Evolutionary conservation across 2,888 invertebrate species (phyloP), one percentile per base, ranked within the genome.

Genomic region (Gonocerus acuteangulatus): DNA sequence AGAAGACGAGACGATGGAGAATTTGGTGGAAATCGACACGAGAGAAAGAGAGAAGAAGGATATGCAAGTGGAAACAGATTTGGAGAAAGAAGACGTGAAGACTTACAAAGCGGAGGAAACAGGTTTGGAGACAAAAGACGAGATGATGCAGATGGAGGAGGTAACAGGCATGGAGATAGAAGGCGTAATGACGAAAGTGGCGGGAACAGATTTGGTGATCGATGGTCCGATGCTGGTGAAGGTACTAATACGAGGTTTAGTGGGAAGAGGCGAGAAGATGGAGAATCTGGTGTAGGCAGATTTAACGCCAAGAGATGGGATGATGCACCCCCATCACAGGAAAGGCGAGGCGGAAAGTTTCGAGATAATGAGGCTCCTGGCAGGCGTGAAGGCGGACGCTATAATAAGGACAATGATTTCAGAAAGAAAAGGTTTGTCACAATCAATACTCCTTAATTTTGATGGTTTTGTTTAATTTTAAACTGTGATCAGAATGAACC

Each of bases 181-280:
- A 32, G 49, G 49, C 32, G 34, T n/a, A 34, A 36, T 7, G 51
- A 36, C 19, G 51, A 34, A 6, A 19, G 34, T 4, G 51, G 51
- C 2, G 34, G 34, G 15, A 19, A 16, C 2, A 15, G 18, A 1
- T 27, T 27, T 27, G 27, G 27, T 6, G 27, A 9, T 27, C 44
- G 48, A 42, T 51, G 59, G 48, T 54, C 66, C 22, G 54, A 63
- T 21, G 69, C 67, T 48, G 68, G 68, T 9, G 67, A 66, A 19
- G 67, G 16, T 34, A 18, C 65, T 66, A 27, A 68, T 68, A 58
- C 32, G n/a, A 52, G 65, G 39, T 61, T n/a, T 42, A n/a, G 42
- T 18, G 36, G n/a, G n/a, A 32, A n/a, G 13, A 54, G 22, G 42
- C 27, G 27, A 9, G 27, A 27, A 27, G 27, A 27, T 27, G 27